Evolutionary conservation across 2,797 vertebrate species (phyloP), one percentile per base, ranked within the genome.

Genomic region (Pristis pectinata): DNA sequence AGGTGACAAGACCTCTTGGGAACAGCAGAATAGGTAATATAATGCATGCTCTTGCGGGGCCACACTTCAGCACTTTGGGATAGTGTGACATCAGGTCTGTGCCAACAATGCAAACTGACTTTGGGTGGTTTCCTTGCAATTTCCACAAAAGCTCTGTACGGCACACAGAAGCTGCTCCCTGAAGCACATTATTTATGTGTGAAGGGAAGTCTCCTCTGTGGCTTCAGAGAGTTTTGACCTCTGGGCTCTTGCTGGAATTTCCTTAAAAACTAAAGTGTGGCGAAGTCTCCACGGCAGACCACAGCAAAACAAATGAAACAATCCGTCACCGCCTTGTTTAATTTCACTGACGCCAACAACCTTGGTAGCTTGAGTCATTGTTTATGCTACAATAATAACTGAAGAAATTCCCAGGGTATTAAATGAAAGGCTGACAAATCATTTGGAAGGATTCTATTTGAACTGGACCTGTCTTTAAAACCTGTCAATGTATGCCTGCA

Each of bases 171-270:
- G 87, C 87, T 64, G 13, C 49, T 59, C 56, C 27, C 61, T 4
- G 64, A 61, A 91, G 87, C 59, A 37, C 59, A 37, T 64, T 91
- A 91, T 91, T 91, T 91, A 91, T 64, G 87, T 91, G 87, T 64
- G 87, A 91, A 89, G 85, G 85, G 85, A 89, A 91, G 59, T 91
- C n/a, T 64, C 59, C n/a, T 91, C 87, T 91, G 59, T 22, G 7
- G n/a, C 87, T 91, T 91, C 87, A 91, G 87, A 91, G 15, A 91
- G 59, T 64, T 91, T 91, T 91, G 87, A 91, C 59, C 87, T 91
- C 61, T 30, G 27, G 15, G 56, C n/a, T 91, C n/a, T 37, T 64
- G 34, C 37, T 91, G 87, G 87, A 37, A 91, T 91, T 91, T 91
- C 87, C 87, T 91, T 91, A 91, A 61, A 91, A 64, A 34, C 77